phyloP scores from a whole-genome alignment of 2,113 vertebrate species.

The Neolamprologus toae region DNA sequence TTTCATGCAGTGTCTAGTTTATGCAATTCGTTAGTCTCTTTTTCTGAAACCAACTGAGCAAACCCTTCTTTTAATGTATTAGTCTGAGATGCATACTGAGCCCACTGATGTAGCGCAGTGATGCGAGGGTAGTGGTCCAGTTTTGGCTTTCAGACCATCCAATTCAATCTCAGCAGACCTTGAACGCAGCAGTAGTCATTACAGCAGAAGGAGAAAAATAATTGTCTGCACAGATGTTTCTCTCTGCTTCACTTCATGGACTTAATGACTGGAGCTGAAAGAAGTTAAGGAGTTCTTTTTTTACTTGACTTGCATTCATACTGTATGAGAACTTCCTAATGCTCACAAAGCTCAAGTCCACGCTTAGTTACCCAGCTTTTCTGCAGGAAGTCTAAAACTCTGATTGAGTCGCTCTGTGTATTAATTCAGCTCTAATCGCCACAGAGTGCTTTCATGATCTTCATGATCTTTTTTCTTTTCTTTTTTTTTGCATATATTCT shows the following conservation, averaged over 20 bases:
- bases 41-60: background rate
- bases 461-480: background rate
- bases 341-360: background rate
- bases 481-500: background rate
- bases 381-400: constrained; percentile 4
- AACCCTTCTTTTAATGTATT: background rate
- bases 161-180: constrained; percentile 38
- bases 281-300: background rate
- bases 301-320: constrained; percentile 31
- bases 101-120: constrained; percentile 20
- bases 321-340: constrained; percentile 14
- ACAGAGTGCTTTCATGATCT: constrained; percentile 12
- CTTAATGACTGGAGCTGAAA: constrained; percentile 37
- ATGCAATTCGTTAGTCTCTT: background rate
- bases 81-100: background rate
- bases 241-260: constrained; percentile 32
- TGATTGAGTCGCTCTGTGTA: background rate
- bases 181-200: constrained; percentile 45
- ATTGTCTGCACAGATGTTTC: constrained; percentile 31
- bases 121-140: constrained; percentile 5
- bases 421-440: constrained; percentile 15
- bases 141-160: background rate
- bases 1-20: background rate
- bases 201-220: constrained; percentile 28
- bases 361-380: constrained; percentile 13